Base-by-base conservation (phyloP, 2,797 vertebrate genomes). In the Tragopan temminckii region DNA sequence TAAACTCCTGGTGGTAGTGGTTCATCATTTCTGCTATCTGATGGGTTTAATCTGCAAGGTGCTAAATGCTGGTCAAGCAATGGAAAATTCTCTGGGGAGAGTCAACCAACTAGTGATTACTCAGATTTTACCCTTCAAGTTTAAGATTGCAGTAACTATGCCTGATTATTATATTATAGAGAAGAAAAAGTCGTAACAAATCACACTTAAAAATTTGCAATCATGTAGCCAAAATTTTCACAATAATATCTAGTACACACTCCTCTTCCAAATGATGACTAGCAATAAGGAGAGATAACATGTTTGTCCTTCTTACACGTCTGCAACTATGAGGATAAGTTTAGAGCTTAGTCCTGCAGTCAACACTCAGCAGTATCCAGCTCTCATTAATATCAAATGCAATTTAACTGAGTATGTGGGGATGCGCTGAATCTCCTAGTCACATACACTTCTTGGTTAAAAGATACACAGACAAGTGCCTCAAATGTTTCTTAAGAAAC, bases 401-500 rank as follows among this genome's bases (percentile, higher is more conserved):
- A 40, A 36, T 83, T 83, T 77, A 85, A 21, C 31, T 66, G 35
- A 58, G 42, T 11, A 70, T 23, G 27, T 35, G 36, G 38, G 25
- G 71, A 70, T 16, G 9, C 61, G 42, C 24, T 67, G 25, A 86
- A 70, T 21, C 27, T 85, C 25, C 15, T 27, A 69, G 21, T 69
- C 45, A 76, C 2, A 48, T 1, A 85, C 18, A 52, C 6, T 77
- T 92, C 84, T 48, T 53, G 59, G 18, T 94, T 74, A 84, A 86
- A 89, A 93, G 61, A 90, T 61, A 53, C 24, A 91, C 74, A 95
- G 86, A 89, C 36, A 78, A 61, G 57, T 59, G 46, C 77, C 79
- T 97, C 91, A 82, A 96, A 85, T 59, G 95, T 69, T 96, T 95
- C 66, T 95, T 92, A 95, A 95, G 72, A 59, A 97, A 85, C 84